Evolutionary conservation across 23 tunicate species (phyloP), one percentile per base, ranked within the genome.

Genomic region (Trididemnum nubilum): DNA sequence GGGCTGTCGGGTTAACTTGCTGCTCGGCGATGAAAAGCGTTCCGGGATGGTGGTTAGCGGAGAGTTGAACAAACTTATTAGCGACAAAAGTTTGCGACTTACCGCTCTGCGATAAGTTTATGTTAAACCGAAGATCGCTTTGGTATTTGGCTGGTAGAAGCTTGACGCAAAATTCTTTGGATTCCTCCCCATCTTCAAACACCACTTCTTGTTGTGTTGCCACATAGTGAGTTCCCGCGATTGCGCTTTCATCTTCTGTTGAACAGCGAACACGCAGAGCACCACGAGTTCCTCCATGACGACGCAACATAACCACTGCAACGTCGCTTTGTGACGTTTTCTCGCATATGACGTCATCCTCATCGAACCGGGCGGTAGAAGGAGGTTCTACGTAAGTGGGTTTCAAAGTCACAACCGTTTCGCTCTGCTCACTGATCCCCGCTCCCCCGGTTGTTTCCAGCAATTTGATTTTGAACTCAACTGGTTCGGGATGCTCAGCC

Each of bases 371-470:
- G 34, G 73, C 18, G 0, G 30, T 60, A 1, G 81, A 79, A 12
- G 78, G 86, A 1, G 86, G 86, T 70, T 82, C 86, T 51, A 82
- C 51, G 44, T 49, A 70, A 0, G 30, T 70, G 3, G 78, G 78
- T 0, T 26, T 33, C 77, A 82, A 71, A 0, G 28, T 50, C 18
- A 82, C 78, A 24, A 27, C 75, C 3, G 75, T 36, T 36, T 65
- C 61, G 4, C 75, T 31, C 22, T 33, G 74, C 31, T 33, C 38
- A 4, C 74, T 38, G n/a, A 67, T 67, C 37, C 5, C 64, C 36
- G 87, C 90, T 0, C 75, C 89, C 1, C 93, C 92, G 29, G 85
- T 78, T 28, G 89, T 57, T 21, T 71, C 34, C 23, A 92, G 88
- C 33, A 93, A 74, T 44, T 84, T 87, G 36, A 93, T 87, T 31